Percentiles rank a stretch among this genome's conserved stretches.
phyloP scores from a whole-genome alignment of 2,113 vertebrate species.

The Malurus alboscapulatus region DNA sequence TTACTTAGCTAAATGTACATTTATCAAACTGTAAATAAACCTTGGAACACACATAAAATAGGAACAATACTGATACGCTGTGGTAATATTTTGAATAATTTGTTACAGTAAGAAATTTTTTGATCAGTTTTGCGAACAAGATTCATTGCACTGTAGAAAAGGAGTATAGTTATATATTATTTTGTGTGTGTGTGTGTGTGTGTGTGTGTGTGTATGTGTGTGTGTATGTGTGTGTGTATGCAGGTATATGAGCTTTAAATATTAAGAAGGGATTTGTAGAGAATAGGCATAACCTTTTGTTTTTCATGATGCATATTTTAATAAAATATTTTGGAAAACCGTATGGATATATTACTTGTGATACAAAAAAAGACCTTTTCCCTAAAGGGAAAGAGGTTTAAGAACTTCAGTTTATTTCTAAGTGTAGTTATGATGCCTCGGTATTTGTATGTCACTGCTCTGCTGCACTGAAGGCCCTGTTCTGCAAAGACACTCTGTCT shows the following conservation, averaged over 20 bases:
- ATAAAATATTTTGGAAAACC: not conserved
- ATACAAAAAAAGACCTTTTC: not conserved
- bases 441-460: not conserved
- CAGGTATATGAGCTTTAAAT: not conserved
- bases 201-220: fast-evolving
- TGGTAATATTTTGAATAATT: not conserved
- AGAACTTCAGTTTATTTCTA: not conserved
- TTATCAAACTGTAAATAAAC: slow-evolving; percentile 24
- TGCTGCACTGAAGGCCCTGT: not conserved
- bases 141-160: not conserved
- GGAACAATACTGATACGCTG: not conserved
- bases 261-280: not conserved
- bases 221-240: not conserved
- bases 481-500: not conserved
- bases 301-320: not conserved
- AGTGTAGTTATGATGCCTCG: not conserved
- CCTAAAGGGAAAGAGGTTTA: not conserved
- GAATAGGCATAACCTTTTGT: not conserved
- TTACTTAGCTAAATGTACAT: not conserved
- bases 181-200: no score
- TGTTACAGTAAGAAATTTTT: not conserved
- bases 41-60: slow-evolving; percentile 2
- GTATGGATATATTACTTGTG: not conserved
- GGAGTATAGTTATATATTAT: no score
- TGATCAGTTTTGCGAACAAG: not conserved